phyloP scores from a whole-genome alignment of 2,888 invertebrate genomes.

The Thalpophila matura region DNA sequence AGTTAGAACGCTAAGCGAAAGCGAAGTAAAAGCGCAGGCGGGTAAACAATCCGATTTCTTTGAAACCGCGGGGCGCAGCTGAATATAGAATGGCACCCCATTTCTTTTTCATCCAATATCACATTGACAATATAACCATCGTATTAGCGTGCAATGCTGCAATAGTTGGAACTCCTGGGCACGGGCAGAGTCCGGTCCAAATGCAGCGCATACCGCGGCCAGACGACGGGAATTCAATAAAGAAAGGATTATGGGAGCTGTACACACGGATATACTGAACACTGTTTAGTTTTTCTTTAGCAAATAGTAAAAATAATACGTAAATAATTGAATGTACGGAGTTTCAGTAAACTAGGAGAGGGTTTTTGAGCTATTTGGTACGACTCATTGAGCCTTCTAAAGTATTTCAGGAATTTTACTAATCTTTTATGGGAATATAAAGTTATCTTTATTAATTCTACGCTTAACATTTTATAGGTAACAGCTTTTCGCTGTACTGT shows the following conservation, averaged over 20 bases:
- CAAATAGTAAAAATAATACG: not conserved
- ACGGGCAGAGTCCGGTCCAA: constrained; percentile 58
- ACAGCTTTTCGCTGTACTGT: too few species aligned
- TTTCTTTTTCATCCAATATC: constrained; percentile 20
- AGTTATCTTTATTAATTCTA: too few species aligned
- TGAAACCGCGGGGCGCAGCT: too few species aligned
- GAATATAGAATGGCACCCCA: too few species aligned
- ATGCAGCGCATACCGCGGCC: constrained; percentile 70
- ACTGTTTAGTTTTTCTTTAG: constrained; percentile 36
- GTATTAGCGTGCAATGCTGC: constrained; percentile 46
- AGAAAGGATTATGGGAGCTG: constrained; percentile 75
- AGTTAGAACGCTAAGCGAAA: too few species aligned
- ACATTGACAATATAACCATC: constrained; percentile 14
- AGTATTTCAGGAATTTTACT: too few species aligned
- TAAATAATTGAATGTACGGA: not conserved
- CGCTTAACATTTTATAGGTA: too few species aligned
- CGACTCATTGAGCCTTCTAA: too few species aligned
- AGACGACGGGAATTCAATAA: constrained; percentile 84
- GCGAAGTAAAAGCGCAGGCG: too few species aligned
- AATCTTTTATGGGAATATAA: too few species aligned
- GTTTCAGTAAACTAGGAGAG: too few species aligned
- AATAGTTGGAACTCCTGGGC: constrained; percentile 56
- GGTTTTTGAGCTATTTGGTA: not conserved
- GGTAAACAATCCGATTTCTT: too few species aligned
- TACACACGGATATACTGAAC: constrained; percentile 30